phyloP scores from a whole-genome alignment of 2,888 invertebrate genomes.

The Lingula anatina region DNA sequence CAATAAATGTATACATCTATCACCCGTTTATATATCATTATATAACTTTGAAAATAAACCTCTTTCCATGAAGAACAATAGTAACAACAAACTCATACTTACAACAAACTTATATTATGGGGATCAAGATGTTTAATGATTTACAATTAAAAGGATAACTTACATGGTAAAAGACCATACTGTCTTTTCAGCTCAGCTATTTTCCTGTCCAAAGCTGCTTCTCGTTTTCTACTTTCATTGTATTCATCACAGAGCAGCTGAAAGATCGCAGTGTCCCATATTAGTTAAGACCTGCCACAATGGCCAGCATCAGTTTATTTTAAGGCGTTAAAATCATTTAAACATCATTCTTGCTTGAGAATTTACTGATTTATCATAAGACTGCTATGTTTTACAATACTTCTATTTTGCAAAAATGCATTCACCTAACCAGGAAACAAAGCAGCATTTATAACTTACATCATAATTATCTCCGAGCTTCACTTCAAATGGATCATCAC shows the following conservation, averaged over 20 bases:
- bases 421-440: no score
- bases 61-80: background rate
- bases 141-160: no score
- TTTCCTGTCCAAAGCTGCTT: constrained; percentile 68
- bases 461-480: constrained; percentile 93
- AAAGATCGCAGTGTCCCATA: no score
- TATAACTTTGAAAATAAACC: background rate
- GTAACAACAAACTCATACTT: background rate
- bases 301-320: no score
- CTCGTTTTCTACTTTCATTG: constrained; percentile 82
- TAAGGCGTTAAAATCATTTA: no score
- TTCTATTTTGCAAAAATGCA: no score
- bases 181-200: constrained; percentile 75
- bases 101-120: background rate
- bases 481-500: constrained; percentile 97
- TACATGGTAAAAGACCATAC: constrained; percentile 72
- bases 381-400: no score
- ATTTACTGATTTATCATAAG: no score
- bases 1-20: background rate
- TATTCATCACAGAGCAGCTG: constrained; percentile 86
- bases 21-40: background rate
- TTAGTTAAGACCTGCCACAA: no score
- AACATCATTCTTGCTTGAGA: no score
- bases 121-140: no score
- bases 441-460: no score